phyloP scores from a whole-genome alignment of 1,140 invertebrate species.

The Physella acuta region DNA sequence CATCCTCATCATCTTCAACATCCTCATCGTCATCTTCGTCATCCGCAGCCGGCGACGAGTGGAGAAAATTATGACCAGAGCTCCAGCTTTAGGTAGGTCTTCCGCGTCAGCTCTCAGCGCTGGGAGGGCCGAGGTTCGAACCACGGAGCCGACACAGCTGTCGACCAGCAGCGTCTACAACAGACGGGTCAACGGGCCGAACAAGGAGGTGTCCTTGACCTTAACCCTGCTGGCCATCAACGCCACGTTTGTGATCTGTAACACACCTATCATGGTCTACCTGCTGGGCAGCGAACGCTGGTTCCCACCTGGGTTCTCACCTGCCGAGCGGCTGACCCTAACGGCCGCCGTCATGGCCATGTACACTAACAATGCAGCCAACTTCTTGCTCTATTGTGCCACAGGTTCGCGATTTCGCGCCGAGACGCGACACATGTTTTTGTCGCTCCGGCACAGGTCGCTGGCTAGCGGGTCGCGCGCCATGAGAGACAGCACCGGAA shows the following conservation, averaged over 20 bases:
- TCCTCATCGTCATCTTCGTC: conserved; percentile 12
- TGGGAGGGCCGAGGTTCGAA: background rate
- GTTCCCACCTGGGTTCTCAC: background rate
- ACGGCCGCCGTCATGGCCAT: conserved; percentile 8
- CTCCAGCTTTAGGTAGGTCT: background rate
- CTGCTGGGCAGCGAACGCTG: background rate
- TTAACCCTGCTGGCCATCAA: conserved; percentile 15
- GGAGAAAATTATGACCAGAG: background rate
- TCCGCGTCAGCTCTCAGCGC: background rate
- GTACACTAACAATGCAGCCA: conserved; percentile 24
- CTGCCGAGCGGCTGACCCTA: background rate
- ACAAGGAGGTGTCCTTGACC: conserved; percentile 9
- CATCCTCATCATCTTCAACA: conserved; percentile 16
- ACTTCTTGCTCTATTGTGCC: conserved; percentile 25
- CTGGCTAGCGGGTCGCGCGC: background rate
- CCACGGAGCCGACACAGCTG: background rate
- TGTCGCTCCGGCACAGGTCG: background rate
- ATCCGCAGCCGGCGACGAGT: conserved; percentile 4
- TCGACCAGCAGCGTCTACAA: background rate
- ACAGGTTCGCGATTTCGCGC: conserved; percentile 15
- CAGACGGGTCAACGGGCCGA: background rate
- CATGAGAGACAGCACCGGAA: background rate
- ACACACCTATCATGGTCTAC: conserved; percentile 9
- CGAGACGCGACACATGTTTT: conserved; percentile 10
- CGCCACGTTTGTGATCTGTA: conserved; percentile 6